phyloP scores from a whole-genome alignment of 2,888 invertebrate genomes.

The Stenodera caucasica region DNA sequence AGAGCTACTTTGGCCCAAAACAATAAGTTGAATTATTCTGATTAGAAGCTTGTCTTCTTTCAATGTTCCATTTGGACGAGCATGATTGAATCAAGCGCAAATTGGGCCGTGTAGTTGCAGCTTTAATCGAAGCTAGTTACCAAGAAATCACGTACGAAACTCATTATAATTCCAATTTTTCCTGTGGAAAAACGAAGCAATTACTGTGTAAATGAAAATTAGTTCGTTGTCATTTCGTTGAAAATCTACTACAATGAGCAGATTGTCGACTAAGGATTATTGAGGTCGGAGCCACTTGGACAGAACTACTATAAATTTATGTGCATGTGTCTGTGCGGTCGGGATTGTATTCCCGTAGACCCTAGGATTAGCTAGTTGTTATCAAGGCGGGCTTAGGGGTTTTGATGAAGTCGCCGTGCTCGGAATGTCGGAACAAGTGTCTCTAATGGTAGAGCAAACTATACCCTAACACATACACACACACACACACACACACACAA shows the following conservation, averaged over 20 bases:
- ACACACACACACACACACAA: background rate
- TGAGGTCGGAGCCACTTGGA: conserved; percentile 43
- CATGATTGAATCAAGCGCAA: too few relatives aligned
- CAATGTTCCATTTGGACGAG: too few relatives aligned
- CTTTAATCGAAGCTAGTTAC: too few relatives aligned
- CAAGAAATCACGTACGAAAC: too few relatives aligned
- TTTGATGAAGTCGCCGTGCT: conserved; percentile 52
- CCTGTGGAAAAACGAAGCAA: background rate
- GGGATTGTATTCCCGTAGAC: conserved; percentile 48
- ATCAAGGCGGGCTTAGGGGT: conserved; percentile 50
- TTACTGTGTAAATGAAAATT: conserved; percentile 4
- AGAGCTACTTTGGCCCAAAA: too few relatives aligned
- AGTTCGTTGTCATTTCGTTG: background rate
- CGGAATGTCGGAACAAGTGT: conserved; percentile 48
- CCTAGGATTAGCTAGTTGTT: conserved; percentile 50
- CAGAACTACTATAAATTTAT: conserved; percentile 47
- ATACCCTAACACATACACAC: too few relatives aligned
- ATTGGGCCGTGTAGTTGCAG: too few relatives aligned
- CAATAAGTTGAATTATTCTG: too few relatives aligned
- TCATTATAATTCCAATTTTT: too few relatives aligned
- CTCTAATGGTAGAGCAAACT: conserved; percentile 41
- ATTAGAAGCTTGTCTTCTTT: too few relatives aligned
- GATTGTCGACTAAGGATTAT: conserved; percentile 39
- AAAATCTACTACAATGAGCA: conserved; percentile 20
- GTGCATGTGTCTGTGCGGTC: too few relatives aligned